Evolutionary conservation across 2,888 invertebrate genomes (phyloP), one percentile per base, ranked within the genome.

Genomic region (Noctua comes): DNA sequence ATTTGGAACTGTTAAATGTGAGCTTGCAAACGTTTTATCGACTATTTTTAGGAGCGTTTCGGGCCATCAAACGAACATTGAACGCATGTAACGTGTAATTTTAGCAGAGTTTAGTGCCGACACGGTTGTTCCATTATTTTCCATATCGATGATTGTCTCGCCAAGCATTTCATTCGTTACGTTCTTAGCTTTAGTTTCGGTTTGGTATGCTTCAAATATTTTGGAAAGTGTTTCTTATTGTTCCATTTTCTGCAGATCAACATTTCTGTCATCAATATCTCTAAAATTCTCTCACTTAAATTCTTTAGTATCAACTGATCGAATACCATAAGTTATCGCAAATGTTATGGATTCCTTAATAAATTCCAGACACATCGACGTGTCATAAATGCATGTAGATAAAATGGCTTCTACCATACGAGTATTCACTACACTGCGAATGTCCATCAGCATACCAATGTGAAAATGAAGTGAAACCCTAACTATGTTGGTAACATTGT

Each of bases 1-100:
- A 36, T 64, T 73, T 46, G n/a, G 11, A 59, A 51, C 59, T 54
- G 65, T 75, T 76, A 48, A 68, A 75, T 70, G 68, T 46, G 64
- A 16, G 57, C 62, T 73, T 40, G 73, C 62, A 70, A 75, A 70
- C 75, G 59, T 74, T 86, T 83, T 68, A 66, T 73, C 57, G 75
- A 70, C 57, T 83, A 76, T 83, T 84, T 86, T 83, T 79, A 79
- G 70, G 51, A 27, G 21, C 24, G 59, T 76, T 84, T 84, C 57
- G 68, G 59, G 24, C 68, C 71, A 85, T 81, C 69, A 85, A 81
- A 81, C 77, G 88, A 72, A 57, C 76, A 78, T 78, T 85, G 87
- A 81, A 78, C 82, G 88, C 54, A n/a, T 31, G 57, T 75, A 74
- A 59, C 69, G 48, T 69, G 69, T 71, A 66, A 84, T 76, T 81